A percentile compares a stretch with the other conserved stretches of the same genome.
phyloP scores from a whole-genome alignment of 1,140 invertebrate species.

The Sminthurides bifidus region DNA sequence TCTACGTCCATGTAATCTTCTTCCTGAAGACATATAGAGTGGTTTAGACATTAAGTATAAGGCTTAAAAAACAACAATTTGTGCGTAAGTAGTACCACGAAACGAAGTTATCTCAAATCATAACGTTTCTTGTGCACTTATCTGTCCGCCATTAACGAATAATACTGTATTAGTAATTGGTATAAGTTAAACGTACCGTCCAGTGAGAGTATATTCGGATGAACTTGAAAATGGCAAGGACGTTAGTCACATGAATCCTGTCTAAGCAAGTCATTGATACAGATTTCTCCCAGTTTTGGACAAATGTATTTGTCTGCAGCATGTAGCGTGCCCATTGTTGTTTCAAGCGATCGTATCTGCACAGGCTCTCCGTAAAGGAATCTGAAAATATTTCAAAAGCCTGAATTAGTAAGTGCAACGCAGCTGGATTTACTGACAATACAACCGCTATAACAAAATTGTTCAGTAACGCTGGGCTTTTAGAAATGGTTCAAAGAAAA shows the following conservation, averaged over 20 bases:
- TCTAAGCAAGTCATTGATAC: conserved; percentile 47
- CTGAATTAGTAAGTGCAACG: neutral
- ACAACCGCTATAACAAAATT: neutral
- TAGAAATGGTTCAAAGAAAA: neutral
- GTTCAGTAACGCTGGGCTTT: no score
- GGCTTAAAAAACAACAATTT: no score
- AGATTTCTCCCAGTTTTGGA: conserved; percentile 46
- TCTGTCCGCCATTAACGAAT: neutral
- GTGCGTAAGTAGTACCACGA: no score
- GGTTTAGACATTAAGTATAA: no score
- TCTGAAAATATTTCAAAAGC: conserved; percentile 34
- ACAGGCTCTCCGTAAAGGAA: conserved; percentile 51
- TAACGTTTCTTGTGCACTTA: neutral
- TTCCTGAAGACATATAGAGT: no score
- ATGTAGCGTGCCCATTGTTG: conserved; percentile 51
- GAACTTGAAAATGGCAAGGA: conserved; percentile 42
- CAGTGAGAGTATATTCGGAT: conserved; percentile 36
- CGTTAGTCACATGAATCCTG: conserved; percentile 40
- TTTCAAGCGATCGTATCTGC: conserved; percentile 48
- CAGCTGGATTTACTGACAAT: conserved; percentile 1
- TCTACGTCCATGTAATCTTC: neutral
- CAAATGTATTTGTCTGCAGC: conserved; percentile 56
- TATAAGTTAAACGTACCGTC: neutral
- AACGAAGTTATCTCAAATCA: no score
- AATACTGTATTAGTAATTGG: neutral